Evolutionary conservation across 2,113 vertebrate species (phyloP), one percentile per base, ranked within the genome.

Genomic region (Solenodon paradoxus): DNA sequence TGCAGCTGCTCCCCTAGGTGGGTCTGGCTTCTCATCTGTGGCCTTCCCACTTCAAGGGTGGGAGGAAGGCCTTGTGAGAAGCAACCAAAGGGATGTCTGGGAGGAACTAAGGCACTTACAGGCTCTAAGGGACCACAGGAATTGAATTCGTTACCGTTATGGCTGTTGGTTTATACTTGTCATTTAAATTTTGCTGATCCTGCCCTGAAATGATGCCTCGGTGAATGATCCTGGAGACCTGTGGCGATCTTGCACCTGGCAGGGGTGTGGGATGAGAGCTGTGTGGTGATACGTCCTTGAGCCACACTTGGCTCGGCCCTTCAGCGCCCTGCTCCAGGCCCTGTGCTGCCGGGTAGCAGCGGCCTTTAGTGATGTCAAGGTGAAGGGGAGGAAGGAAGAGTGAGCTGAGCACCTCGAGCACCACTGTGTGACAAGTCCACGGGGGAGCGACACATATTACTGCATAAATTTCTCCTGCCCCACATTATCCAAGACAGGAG

Each of bases 221-320:
- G 2, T 9, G 49, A 49, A 26, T 20, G 32, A 57, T 1, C 1
- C 81, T 38, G 75, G 63, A 30, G 35, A 0, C 1, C 3, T 3
- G 42, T 0, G 64, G 59, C 51, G 24, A 7, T 8, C 32, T 4
- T 0, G 32, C 75, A 3, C 4, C 3, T 32, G 47, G 40, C 24
- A 12, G 61, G 13, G 7, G 16, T 20, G 22, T 12, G 35, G 47
- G 20, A 32, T 0, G 7, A 57, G 32, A 12, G 68, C 26, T 38
- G 38, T 0, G 10, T 16, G 0, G 0, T 11, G 2, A 17, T 16
- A n/a, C 2, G 0, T n/a, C 69, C 40, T 32, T 9, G 35, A 1
- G 13, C 59, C 19, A 9, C 45, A 13, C 10, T 22, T 1, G 2
- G 24, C 28, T 72, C 68, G 1, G 30, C 59, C 35, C 0, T 45